These are phyloP conservation scores for Ammodytes marinus DNA, from an alignment of 2,113 vertebrate genomes.

Conservation along the genomic window DNA sequence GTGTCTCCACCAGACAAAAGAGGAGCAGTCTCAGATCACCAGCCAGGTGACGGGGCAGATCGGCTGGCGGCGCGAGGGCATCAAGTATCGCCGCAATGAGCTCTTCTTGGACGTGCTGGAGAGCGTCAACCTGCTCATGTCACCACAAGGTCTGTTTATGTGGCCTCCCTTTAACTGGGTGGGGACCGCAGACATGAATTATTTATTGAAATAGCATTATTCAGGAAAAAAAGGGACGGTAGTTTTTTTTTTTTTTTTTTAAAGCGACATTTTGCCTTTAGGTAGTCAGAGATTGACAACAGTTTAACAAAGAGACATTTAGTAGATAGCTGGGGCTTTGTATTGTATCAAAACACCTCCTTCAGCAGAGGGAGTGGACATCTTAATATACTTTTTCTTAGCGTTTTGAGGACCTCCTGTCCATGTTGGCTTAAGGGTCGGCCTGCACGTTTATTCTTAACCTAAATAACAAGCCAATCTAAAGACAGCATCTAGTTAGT, in stretches of 20 bases:
- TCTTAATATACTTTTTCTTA: no score
- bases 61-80: constrained; percentile 98
- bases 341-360: no score
- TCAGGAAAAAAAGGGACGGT: neutral
- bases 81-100: constrained; percentile 99
- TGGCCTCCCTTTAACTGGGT: neutral
- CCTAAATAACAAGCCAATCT: neutral
- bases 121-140: constrained; percentile 99
- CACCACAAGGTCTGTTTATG: constrained; percentile 90
- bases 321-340: no score
- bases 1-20: constrained; percentile 92
- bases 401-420: no score
- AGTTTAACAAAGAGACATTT: no score
- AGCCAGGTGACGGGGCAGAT: constrained; percentile 99
- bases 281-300: neutral
- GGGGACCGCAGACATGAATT: neutral
- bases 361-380: no score
- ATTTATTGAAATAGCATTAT: neutral
- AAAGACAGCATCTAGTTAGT: neutral
- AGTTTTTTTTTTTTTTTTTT: no score
- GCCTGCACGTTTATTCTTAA: neutral
- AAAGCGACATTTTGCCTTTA: no score
- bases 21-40: constrained; percentile 99
- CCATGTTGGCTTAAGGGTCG: no score
- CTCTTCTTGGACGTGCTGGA: constrained; percentile 98